These are phyloP conservation scores for Dufourea novaeangliae DNA, from an alignment of 1,140 invertebrate genomes.

Conservation along the genomic window DNA sequence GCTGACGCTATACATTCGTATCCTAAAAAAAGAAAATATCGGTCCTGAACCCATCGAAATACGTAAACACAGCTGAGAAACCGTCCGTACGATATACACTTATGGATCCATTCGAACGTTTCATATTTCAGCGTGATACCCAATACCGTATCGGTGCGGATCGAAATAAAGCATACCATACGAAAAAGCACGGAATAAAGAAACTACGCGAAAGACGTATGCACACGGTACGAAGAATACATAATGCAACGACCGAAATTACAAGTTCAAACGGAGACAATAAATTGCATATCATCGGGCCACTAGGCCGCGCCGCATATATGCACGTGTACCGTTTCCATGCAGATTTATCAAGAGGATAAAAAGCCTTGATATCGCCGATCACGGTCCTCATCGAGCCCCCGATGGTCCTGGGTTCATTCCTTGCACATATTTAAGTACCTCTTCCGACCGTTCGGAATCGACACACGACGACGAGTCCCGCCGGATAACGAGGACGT, in stretches of 20 bases:
- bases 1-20: not conserved
- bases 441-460: slow-evolving; percentile 36
- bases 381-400: slow-evolving; percentile 41
- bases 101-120: not conserved
- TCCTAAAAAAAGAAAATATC: not conserved
- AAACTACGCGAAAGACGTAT: slow-evolving; percentile 17
- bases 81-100: not conserved
- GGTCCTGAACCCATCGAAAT: not conserved
- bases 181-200: slow-evolving; percentile 31
- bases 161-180: not conserved
- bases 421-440: slow-evolving; percentile 60
- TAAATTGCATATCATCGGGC: slow-evolving; percentile 49
- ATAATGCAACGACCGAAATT: slow-evolving; percentile 45
- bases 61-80: not conserved
- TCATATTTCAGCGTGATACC: not conserved
- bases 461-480: slow-evolving; percentile 42
- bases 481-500: slow-evolving; percentile 62
- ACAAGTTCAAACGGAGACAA: slow-evolving; percentile 42
- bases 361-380: slow-evolving; percentile 47
- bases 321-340: slow-evolving; percentile 32
- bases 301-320: not conserved
- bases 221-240: slow-evolving; percentile 5
- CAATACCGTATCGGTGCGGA: not conserved
- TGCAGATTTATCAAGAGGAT: slow-evolving; percentile 53
- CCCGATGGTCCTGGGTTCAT: slow-evolving; percentile 29